A percentile compares a stretch with the other conserved stretches of the same genome.
These are phyloP conservation scores for Stratiolaelaps scimitus DNA, from an alignment of 1,140 invertebrate genomes.

Conservation along the genomic window DNA sequence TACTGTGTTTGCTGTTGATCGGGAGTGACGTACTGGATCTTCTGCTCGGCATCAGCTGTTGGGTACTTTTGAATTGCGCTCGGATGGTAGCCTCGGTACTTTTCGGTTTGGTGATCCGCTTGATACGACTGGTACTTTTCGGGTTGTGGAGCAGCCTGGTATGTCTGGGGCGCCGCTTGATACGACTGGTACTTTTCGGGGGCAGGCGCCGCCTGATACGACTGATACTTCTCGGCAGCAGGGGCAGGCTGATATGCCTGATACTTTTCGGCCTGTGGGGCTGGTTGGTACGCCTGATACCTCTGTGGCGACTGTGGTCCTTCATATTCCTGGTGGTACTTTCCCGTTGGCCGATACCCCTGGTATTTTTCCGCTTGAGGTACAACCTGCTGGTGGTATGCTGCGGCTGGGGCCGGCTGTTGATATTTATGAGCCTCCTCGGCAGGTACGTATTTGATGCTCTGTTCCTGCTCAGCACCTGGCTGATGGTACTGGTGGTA, in stretches of 20 bases:
- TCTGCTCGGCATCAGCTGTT: background rate
- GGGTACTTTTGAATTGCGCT: background rate
- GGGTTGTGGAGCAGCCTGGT: background rate
- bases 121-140: background rate
- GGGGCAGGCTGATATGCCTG: background rate
- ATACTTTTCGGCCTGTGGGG: background rate
- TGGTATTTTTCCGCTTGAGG: constrained; percentile 2
- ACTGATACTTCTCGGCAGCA: background rate
- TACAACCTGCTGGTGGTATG: background rate
- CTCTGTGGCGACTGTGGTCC: background rate
- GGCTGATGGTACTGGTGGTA: background rate
- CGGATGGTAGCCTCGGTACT: background rate
- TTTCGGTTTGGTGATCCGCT: background rate
- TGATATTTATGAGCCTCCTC: constrained; percentile 19
- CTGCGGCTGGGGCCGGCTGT: background rate
- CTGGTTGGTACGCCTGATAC: background rate
- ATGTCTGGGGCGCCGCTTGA: background rate
- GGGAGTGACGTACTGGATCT: constrained; percentile 5
- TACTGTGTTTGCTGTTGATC: constrained; percentile 9
- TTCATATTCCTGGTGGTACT: background rate
- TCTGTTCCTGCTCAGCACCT: constrained; percentile 1
- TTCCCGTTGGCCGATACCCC: background rate
- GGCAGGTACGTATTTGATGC: constrained; percentile 13
- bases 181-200: background rate
- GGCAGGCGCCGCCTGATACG: background rate